phyloP scores from a whole-genome alignment of 1,140 invertebrate genomes.

The Plodia interpunctella region DNA sequence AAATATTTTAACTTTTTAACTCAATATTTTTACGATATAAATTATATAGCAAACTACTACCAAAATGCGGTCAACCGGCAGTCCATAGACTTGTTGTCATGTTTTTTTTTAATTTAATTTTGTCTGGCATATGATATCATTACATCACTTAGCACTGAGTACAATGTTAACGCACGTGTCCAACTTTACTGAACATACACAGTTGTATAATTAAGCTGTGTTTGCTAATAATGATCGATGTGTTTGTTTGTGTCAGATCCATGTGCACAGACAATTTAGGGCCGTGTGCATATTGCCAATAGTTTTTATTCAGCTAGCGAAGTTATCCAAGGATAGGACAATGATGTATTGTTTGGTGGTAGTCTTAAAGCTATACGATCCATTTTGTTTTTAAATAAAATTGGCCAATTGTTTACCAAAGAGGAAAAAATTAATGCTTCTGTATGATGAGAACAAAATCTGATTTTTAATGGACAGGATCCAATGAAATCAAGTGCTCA shows the following conservation, averaged over 20 bases:
- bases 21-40: too few species aligned
- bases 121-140: not conserved
- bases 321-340: not conserved
- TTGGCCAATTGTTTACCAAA: too few species aligned
- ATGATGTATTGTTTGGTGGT: not conserved
- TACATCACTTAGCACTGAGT: not conserved
- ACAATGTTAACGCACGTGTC: not conserved
- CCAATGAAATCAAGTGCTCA: too few species aligned
- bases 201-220: conserved; percentile 13
- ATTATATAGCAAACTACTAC: too few species aligned
- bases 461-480: too few species aligned
- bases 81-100: too few species aligned
- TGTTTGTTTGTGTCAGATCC: conserved; percentile 10
- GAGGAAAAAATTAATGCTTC: too few species aligned
- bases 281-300: not conserved
- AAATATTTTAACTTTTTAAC: too few species aligned
- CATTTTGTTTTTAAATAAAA: too few species aligned
- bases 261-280: conserved; percentile 9
- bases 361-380: not conserved
- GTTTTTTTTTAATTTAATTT: too few species aligned
- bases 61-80: too few species aligned
- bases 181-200: conserved; percentile 7
- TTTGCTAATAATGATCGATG: conserved; percentile 14
- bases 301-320: not conserved
- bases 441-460: too few species aligned